Percentiles rank a stretch among this genome's conserved stretches.
These are phyloP conservation scores for Monopterus albus DNA, from an alignment of 2,113 vertebrate species.

Conservation along the genomic window DNA sequence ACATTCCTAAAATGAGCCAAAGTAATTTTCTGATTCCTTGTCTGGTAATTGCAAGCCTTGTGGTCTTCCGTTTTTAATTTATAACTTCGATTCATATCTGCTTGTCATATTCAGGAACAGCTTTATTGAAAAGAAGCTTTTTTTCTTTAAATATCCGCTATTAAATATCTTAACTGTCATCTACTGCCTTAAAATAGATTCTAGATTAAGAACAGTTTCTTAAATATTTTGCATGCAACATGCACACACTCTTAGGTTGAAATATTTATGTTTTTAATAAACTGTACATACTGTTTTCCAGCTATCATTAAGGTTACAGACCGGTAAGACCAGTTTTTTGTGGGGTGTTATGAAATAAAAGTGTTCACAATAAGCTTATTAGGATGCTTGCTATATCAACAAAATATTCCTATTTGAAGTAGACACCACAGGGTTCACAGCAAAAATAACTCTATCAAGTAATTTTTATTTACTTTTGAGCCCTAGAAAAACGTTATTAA, in stretches of 20 bases:
- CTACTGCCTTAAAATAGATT: constrained; percentile 14
- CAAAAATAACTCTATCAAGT: background rate
- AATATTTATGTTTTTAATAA: too few species aligned
- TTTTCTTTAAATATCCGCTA: background rate
- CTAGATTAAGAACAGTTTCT: background rate
- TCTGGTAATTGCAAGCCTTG: constrained; percentile 27
- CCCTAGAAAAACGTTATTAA: background rate
- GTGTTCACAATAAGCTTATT: constrained; percentile 45
- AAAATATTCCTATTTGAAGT: constrained; percentile 30
- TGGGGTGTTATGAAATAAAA: constrained; percentile 39
- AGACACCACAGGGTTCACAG: background rate
- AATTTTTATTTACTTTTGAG: background rate
- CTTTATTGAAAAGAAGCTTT: background rate
- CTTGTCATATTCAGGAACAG: background rate
- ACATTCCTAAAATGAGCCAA: constrained; percentile 7
- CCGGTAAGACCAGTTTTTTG: constrained; percentile 15
- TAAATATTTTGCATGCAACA: too few species aligned
- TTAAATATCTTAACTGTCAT: constrained; percentile 9
- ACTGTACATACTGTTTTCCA: too few species aligned
- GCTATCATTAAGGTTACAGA: constrained; percentile 27
- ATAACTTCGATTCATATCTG: constrained; percentile 30
- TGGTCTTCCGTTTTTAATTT: constrained; percentile 28
- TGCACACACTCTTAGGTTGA: too few species aligned
- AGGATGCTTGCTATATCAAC: constrained; percentile 35
- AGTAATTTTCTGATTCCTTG: constrained; percentile 22